phyloP scores from a whole-genome alignment of 1,140 invertebrate genomes.

The Spodoptera frugiperda region DNA sequence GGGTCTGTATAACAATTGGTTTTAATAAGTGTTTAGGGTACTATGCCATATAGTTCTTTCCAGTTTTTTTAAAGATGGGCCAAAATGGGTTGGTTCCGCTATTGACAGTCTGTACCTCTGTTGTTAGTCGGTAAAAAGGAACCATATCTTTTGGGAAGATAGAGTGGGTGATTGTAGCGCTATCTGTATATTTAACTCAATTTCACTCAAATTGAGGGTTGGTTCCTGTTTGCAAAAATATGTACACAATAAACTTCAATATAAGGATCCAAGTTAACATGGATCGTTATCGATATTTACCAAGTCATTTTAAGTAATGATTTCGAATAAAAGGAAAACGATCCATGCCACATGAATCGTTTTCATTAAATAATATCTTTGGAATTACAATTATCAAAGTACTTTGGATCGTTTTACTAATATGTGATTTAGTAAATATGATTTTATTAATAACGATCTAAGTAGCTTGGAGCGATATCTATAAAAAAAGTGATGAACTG shows the following conservation, averaged over 20 bases:
- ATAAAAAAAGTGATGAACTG: too few relatives aligned
- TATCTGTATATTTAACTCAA: slow-evolving; percentile 1
- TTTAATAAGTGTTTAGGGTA: slow-evolving; percentile 12
- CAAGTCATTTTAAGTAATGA: too few relatives aligned
- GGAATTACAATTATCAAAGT: too few relatives aligned
- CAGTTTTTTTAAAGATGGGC: background rate
- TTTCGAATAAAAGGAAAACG: too few relatives aligned
- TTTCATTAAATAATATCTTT: too few relatives aligned
- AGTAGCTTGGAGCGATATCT: too few relatives aligned
- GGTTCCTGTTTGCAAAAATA: background rate
- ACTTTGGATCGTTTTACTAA: too few relatives aligned
- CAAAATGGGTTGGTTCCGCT: slow-evolving; percentile 7
- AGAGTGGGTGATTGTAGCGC: slow-evolving; percentile 4
- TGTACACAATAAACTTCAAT: too few relatives aligned
- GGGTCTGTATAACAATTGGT: slow-evolving; percentile 8
- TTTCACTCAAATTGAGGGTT: background rate
- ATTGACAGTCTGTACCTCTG: background rate
- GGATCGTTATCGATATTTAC: too few relatives aligned
- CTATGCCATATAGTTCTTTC: slow-evolving; percentile 2
- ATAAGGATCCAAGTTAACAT: background rate
- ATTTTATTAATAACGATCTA: too few relatives aligned
- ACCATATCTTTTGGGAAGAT: background rate
- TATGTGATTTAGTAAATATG: too few relatives aligned
- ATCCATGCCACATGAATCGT: too few relatives aligned
- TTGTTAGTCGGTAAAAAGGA: slow-evolving; percentile 10